Percentiles rank a stretch among this genome's conserved stretches.
phyloP scores from a whole-genome alignment of 2,113 vertebrate genomes.

The Sorex araneus region DNA sequence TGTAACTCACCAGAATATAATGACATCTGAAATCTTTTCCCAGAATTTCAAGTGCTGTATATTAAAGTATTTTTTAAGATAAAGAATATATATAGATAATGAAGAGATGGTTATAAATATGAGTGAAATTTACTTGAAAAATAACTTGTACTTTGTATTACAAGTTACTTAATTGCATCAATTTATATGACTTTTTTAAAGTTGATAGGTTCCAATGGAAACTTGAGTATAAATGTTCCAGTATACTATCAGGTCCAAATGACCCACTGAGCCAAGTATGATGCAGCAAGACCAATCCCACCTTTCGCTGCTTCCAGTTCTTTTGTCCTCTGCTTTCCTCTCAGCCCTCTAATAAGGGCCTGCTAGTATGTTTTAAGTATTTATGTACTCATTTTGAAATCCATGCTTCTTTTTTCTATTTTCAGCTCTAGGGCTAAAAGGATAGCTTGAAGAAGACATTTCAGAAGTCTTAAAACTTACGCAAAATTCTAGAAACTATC shows the following conservation, averaged over 20 bases:
- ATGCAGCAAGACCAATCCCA: background rate
- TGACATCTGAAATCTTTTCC: background rate
- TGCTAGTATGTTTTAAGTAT: background rate
- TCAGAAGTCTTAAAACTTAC: background rate
- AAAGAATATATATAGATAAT: background rate
- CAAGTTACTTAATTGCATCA: constrained; percentile 43
- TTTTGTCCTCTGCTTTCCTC: background rate
- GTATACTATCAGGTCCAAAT: background rate
- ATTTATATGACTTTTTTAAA: constrained; percentile 24
- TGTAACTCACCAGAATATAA: background rate
- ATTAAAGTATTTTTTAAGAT: constrained; percentile 32
- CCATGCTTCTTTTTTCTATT: background rate
- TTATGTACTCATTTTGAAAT: background rate
- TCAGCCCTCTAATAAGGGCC: too few relatives aligned
- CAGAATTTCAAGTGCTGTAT: background rate
- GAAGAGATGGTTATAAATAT: constrained; percentile 7
- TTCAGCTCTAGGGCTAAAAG: background rate
- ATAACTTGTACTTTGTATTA: constrained; percentile 16
- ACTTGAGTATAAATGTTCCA: constrained; percentile 54
- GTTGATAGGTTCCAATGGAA: constrained; percentile 50
- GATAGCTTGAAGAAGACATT: constrained; percentile 4
- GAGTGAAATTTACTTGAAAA: constrained; percentile 19
- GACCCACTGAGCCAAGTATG: background rate
- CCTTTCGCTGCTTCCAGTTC: background rate
- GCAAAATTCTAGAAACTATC: constrained; percentile 17